phyloP scores from a whole-genome alignment of 2,888 invertebrate species.

The Caenorhabditis panamensis region DNA sequence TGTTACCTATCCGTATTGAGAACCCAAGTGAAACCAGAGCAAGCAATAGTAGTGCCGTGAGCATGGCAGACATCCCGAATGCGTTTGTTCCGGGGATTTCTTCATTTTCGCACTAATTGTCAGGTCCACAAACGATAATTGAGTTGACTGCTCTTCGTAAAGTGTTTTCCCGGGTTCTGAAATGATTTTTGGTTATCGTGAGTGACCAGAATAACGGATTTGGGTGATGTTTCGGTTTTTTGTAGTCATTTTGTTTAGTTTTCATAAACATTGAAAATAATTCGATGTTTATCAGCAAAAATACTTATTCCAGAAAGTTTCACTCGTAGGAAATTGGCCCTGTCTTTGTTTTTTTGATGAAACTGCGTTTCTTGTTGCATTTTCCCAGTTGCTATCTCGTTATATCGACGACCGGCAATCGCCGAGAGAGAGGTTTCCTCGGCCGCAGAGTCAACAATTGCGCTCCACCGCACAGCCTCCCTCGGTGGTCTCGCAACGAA shows the following conservation, averaged over 20 bases:
- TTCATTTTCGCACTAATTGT: constrained; percentile 45
- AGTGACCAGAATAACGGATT: neutral
- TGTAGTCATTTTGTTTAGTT: neutral
- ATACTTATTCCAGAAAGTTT: too few relatives aligned
- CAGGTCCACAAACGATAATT: constrained; percentile 37
- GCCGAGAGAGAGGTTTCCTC: neutral
- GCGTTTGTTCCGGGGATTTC: constrained; percentile 10
- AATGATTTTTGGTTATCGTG: constrained; percentile 24
- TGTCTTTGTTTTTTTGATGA: neutral
- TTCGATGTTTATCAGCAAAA: too few relatives aligned
- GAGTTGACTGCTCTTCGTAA: constrained; percentile 33
- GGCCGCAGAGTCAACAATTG: neutral
- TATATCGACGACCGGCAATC: neutral
- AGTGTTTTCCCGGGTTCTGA: constrained; percentile 32
- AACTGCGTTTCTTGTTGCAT: neutral
- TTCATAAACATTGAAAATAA: neutral
- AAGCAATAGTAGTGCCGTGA: constrained; percentile 10
- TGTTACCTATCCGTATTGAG: constrained; percentile 44
- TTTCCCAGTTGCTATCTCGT: neutral
- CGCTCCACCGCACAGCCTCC: constrained; percentile 29
- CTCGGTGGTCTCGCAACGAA: constrained; percentile 48
- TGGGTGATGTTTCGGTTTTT: too few relatives aligned
- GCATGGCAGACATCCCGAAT: constrained; percentile 40
- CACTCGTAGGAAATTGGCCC: neutral
- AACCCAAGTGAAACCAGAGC: neutral